phyloP scores from a whole-genome alignment of 2,797 vertebrate species.

The Apogon hyalosoma region DNA sequence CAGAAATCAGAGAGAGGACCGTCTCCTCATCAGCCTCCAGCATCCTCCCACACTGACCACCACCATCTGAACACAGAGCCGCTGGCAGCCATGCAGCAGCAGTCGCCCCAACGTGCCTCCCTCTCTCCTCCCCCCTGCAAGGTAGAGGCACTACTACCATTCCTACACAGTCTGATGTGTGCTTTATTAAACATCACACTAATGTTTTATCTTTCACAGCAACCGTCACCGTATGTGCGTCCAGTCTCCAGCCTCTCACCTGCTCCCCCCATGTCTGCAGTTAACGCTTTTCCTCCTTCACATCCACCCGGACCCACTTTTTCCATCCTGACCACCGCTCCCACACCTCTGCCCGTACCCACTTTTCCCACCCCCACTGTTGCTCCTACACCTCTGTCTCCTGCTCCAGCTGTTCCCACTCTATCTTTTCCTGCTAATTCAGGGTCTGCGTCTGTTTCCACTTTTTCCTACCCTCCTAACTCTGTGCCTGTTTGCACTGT shows the following conservation, averaged over 20 bases:
- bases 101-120: slow-evolving; percentile 40
- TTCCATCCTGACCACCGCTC: slow-evolving; percentile 20
- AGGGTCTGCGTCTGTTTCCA: slow-evolving; percentile 15
- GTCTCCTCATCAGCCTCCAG: slow-evolving; percentile 56
- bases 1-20: slow-evolving; percentile 42
- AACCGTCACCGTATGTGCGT: slow-evolving; percentile 69
- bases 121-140: slow-evolving; percentile 81
- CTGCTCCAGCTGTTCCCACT: slow-evolving; percentile 32
- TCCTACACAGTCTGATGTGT: neutral
- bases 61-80: slow-evolving; percentile 36
- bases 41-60: slow-evolving; percentile 42
- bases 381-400: slow-evolving; percentile 29
- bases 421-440: slow-evolving; percentile 50
- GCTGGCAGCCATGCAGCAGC: slow-evolving; percentile 32
- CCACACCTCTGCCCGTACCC: neutral
- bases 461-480: slow-evolving; percentile 46
- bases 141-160: slow-evolving; percentile 60
- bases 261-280: slow-evolving; percentile 40
- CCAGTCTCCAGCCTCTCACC: slow-evolving; percentile 35
- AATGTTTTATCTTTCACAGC: slow-evolving; percentile 58
- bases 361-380: slow-evolving; percentile 31
- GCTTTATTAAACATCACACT: slow-evolving; percentile 16
- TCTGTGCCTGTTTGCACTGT: slow-evolving; percentile 23
- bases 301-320: slow-evolving; percentile 40
- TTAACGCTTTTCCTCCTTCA: slow-evolving; percentile 43